Base-by-base conservation (phyloP, 2,113 vertebrate species). In the Planiliza haematocheilus region DNA sequence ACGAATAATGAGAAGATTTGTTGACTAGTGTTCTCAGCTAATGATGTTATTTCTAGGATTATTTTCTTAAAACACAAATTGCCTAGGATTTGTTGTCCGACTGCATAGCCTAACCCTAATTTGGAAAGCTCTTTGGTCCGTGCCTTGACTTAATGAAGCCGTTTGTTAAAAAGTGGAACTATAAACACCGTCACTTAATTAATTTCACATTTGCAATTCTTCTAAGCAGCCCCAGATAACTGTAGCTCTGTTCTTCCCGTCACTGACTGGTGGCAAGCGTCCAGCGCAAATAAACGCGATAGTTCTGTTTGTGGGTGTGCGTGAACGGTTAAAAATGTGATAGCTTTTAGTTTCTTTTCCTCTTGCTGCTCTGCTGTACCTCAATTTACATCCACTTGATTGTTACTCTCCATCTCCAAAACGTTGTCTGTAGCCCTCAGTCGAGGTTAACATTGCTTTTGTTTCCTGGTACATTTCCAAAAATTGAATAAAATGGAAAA, bases 281-380 rank as follows among this genome's bases (percentile, higher is more conserved):
- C 45, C n/a, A 16, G 8, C 49, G 34, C 53, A 12, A 68, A 50
- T 49, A 48, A 56, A 45, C 11, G 49, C 11, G 55, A 39, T 60
- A 38, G 37, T 45, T 57, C 12, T 67, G 10, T 72, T 37, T 12
- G 58, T 39, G 43, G 62, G 36, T 76, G n/a, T 83, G 77, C 83
- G 73, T 81, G 73, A 60, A 66, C 64, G 52, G 67, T 70, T 14
- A 7, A 59, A 67, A 65, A 14, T 61, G 58, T 77, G 39, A 36
- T 43, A 7, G 48, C 52, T 42, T 64, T 38, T 58, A 63, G 55
- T 56, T 60, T 67, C 38, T 58, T 62, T 65, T 69, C 50, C 66
- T 77, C 30, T 66, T 78, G 81, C 86, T 87, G 85, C 86, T 81
- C 63, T 84, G 52, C 55, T 81, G 56, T 86, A 81, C 77, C 86